Evolutionary conservation across 53 echinoderm and acorn worm species (phyloP), one percentile per base, ranked within the genome.

Genomic region (Luidia sarsii): DNA sequence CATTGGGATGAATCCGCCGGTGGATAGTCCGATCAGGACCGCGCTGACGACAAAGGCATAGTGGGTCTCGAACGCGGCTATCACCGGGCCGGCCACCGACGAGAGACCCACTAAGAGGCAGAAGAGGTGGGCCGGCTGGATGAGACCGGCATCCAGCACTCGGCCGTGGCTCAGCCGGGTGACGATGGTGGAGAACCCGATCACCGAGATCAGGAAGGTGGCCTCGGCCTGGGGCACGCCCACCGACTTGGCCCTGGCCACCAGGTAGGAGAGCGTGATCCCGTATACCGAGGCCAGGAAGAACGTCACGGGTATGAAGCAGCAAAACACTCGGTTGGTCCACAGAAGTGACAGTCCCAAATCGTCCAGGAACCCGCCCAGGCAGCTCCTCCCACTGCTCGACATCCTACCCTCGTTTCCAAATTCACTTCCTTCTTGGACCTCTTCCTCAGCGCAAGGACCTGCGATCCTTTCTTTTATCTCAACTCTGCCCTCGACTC

Each of bases 1-100:
- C 33, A 94, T 74, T 18, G 94, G 84, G 25, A 94, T 90, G 87
- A 75, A 94, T 0, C 80, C 74, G 1, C 94, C 94, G 7, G 84
- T 46, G 11, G 79, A 80, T 2, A 90, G 7, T 2, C 94, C 94
- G 20, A 90, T 61, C 54, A 87, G 57, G 6, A 65, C 37, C 3
- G 94, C 75, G 53, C 84, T 65, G 7, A 81, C 56, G 13, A 90
- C 90, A 10, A 87, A 53, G 39, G 71, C 64, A 2, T 57, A 57
- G 37, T 65, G 84, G 67, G 67, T 71, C 2, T 66, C 32, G 0
- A 72, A 50, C 4, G 22, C 30, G 14, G 80, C 71, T n/a, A 63
- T 27, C 39, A 85, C 35, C 15, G 65, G 49, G 0, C 59, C 34
- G 3, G 70, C 27, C 24, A 75, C 36, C 5, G 79, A 46, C 0